phyloP scores from a whole-genome alignment of 2,797 vertebrate genomes.

The Cyclura pinguis region DNA sequence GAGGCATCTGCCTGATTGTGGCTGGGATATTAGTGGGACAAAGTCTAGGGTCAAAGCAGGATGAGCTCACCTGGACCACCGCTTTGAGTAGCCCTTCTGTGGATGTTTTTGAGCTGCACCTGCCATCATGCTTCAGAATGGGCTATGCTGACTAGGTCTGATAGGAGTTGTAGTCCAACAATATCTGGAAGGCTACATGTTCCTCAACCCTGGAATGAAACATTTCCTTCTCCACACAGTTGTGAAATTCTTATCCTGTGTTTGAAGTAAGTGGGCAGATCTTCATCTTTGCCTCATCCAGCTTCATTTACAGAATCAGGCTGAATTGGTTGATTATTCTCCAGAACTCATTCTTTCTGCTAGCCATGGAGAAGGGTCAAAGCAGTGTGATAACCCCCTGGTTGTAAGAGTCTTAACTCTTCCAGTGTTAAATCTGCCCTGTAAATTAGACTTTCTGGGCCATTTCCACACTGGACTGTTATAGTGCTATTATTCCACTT shows the following conservation, averaged over 20 bases:
- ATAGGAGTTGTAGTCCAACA: too few species aligned
- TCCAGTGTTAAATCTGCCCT: neutral
- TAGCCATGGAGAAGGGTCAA: neutral
- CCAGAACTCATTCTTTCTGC: neutral
- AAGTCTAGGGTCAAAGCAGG: neutral
- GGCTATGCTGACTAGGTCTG: too few species aligned
- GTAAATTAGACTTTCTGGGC: neutral
- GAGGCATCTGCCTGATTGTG: too few species aligned
- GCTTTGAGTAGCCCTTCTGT: too few species aligned
- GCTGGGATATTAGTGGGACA: too few species aligned
- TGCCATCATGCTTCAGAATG: too few species aligned
- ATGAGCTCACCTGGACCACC: neutral
- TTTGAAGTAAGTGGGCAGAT: neutral
- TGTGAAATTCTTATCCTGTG: neutral
- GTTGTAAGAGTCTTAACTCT: neutral
- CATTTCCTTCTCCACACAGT: accelerated
- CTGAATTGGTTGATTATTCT: neutral
- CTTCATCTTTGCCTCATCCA: too few species aligned
- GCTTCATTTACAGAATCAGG: too few species aligned
- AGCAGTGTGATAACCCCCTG: neutral
- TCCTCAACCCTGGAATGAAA: neutral
- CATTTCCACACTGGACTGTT: too few species aligned
- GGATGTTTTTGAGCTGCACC: too few species aligned
- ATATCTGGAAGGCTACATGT: neutral
- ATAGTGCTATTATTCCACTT: too few species aligned